These are phyloP conservation scores for Drosophila leonis DNA, from an alignment of 2,888 invertebrate species.

Conservation along the genomic window DNA sequence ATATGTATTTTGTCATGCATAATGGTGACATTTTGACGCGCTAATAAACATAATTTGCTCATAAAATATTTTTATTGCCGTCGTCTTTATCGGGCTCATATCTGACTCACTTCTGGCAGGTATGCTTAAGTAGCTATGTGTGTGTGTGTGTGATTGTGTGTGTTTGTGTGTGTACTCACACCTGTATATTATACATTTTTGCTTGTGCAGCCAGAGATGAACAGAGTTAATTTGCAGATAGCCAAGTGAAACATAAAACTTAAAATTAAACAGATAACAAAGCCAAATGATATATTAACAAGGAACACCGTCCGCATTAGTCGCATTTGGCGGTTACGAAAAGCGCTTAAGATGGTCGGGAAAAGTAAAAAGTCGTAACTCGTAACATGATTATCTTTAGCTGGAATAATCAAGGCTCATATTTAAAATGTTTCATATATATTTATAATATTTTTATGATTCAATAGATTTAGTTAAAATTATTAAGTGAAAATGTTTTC, in stretches of 20 bases:
- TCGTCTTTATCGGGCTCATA: constrained; percentile 57
- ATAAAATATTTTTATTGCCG: constrained; percentile 79
- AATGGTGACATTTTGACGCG: constrained; percentile 80
- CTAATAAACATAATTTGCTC: constrained; percentile 80
- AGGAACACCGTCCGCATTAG: not conserved
- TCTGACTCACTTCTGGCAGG: constrained; percentile 59
- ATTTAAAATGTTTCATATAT: not conserved
- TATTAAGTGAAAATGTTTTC: no score
- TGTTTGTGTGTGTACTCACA: not conserved
- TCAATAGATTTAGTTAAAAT: no score
- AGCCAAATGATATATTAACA: constrained; percentile 2
- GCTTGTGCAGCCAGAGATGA: constrained; percentile 43
- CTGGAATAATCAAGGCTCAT: not conserved
- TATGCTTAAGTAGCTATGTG: constrained; percentile 27
- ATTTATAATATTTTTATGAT: not conserved
- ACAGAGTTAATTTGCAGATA: constrained; percentile 48
- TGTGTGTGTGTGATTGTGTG: constrained; percentile 1
- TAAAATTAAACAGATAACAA: constrained; percentile 47
- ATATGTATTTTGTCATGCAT: constrained; percentile 72
- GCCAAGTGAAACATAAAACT: constrained; percentile 53
- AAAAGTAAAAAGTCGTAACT: not conserved
- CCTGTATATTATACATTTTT: constrained; percentile 22
- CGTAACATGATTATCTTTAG: not conserved
- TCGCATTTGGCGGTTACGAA: not conserved
- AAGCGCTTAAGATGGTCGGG: not conserved